These are phyloP conservation scores for Oophaga pumilio DNA, from an alignment of 2,113 vertebrate species.

Conservation along the genomic window DNA sequence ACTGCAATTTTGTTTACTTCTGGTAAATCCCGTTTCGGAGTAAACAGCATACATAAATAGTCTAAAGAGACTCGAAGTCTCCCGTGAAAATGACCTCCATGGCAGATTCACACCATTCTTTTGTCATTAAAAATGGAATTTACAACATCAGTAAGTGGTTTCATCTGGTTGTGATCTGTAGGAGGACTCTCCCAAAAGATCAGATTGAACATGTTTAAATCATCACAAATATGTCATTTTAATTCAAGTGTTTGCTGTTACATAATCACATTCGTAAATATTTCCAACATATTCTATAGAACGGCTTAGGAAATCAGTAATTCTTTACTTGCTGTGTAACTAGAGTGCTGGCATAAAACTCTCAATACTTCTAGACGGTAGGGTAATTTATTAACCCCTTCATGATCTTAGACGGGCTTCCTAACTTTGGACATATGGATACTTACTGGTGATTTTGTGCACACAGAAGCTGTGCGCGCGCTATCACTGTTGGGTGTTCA, in stretches of 20 bases:
- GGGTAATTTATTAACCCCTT: no score
- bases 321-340: neutral
- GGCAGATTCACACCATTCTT: constrained; percentile 39
- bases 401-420: no score
- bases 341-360: neutral
- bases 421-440: no score
- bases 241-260: constrained; percentile 7
- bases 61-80: constrained; percentile 21
- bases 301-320: neutral
- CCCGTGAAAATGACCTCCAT: constrained; percentile 32
- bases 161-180: constrained; percentile 27
- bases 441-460: no score
- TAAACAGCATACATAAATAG: constrained; percentile 31
- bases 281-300: constrained; percentile 13
- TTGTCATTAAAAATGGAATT: constrained; percentile 46
- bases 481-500: no score
- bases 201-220: constrained; percentile 43
- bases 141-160: constrained; percentile 49
- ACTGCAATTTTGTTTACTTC: constrained; percentile 59
- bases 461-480: no score
- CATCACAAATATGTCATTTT: constrained; percentile 36
- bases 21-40: constrained; percentile 20
- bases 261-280: constrained; percentile 11
- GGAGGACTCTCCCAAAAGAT: constrained; percentile 45
- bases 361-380: neutral